Conservation (phyloP, 1,140 invertebrate species). For the Agrilus planipennis region DNA sequence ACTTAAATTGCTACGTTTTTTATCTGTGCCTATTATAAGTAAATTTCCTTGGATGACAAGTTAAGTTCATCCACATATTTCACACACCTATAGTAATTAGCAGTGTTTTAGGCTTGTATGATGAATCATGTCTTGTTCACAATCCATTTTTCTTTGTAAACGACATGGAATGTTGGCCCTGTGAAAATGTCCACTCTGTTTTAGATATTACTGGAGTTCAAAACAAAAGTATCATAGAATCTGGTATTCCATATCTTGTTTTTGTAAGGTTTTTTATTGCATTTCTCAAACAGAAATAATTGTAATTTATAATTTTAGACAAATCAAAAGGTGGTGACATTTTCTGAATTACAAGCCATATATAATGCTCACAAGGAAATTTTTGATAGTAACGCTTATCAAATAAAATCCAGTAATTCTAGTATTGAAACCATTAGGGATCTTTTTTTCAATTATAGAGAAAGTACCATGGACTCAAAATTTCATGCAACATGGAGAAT, state of each 20-base stretch:
- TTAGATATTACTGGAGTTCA: conserved; percentile 26
- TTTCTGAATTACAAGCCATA: conserved; percentile 33
- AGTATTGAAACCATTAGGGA: conserved; percentile 29
- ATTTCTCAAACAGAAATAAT: not conserved
- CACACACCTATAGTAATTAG: conserved; percentile 14
- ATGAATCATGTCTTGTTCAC: conserved; percentile 63
- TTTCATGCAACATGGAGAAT: conserved; percentile 48
- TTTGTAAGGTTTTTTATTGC: conserved; percentile 14
- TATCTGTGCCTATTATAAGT: conserved; percentile 39
- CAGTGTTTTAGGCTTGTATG: conserved; percentile 52
- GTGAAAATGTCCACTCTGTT: conserved; percentile 49
- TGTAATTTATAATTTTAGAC: conserved; percentile 20
- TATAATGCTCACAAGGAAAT: conserved; percentile 36
- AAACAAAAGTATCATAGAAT: conserved; percentile 23
- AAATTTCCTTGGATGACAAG: conserved; percentile 36
- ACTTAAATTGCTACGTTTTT: conserved; percentile 36
- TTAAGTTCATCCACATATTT: conserved; percentile 10
- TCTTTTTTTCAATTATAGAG: conserved; percentile 20
- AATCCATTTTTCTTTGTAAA: conserved; percentile 61
- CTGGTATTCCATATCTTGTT: conserved; percentile 28
- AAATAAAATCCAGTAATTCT: conserved; percentile 39
- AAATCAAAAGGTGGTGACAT: conserved; percentile 30
- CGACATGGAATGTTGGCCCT: conserved; percentile 68
- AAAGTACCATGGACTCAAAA: conserved; percentile 21
- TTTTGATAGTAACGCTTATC: conserved; percentile 42